Conservation (phyloP, 2,113 vertebrate species). For the Puffinus mauretanicus region DNA sequence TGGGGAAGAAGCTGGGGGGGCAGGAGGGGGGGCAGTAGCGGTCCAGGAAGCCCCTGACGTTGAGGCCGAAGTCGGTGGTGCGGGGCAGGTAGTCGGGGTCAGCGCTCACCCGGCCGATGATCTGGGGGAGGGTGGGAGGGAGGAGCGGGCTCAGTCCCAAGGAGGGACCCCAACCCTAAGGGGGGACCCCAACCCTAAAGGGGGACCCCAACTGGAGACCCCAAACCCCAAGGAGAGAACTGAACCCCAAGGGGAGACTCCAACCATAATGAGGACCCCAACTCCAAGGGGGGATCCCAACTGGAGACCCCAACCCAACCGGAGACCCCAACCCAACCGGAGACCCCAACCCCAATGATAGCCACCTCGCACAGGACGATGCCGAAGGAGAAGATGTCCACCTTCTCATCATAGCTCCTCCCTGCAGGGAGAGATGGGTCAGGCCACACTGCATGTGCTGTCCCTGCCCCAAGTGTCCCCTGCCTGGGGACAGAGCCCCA, state of each 20-base stretch:
- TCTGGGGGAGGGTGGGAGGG: slow-evolving; percentile 62
- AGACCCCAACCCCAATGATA: neutral
- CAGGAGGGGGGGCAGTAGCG: slow-evolving; percentile 87
- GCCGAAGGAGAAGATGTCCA: slow-evolving; percentile 98
- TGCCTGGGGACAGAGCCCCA: neutral
- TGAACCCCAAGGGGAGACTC: too few relatives aligned
- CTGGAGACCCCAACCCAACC: too few relatives aligned
- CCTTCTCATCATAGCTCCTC: slow-evolving; percentile 94
- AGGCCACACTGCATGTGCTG: neutral
- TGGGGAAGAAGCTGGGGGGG: slow-evolving; percentile 90
- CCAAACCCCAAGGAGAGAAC: neutral
- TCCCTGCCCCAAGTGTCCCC: neutral
- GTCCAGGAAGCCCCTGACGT: slow-evolving; percentile 91
- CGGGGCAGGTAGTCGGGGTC: slow-evolving; percentile 96
- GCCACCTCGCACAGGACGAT: slow-evolving; percentile 95
- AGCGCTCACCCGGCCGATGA: slow-evolving; percentile 94
- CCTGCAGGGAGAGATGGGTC: slow-evolving; percentile 69
- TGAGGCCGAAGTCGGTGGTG: slow-evolving; percentile 91
- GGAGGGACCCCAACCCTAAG: neutral
- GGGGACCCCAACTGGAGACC: neutral
- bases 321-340: too few relatives aligned
- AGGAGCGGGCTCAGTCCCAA: neutral
- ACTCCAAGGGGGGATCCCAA: too few relatives aligned
- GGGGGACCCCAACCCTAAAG: neutral
- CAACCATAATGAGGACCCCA: neutral